Evolutionary conservation across 2,113 vertebrate species (phyloP).

Genomic region (Numenius arquata): DNA sequence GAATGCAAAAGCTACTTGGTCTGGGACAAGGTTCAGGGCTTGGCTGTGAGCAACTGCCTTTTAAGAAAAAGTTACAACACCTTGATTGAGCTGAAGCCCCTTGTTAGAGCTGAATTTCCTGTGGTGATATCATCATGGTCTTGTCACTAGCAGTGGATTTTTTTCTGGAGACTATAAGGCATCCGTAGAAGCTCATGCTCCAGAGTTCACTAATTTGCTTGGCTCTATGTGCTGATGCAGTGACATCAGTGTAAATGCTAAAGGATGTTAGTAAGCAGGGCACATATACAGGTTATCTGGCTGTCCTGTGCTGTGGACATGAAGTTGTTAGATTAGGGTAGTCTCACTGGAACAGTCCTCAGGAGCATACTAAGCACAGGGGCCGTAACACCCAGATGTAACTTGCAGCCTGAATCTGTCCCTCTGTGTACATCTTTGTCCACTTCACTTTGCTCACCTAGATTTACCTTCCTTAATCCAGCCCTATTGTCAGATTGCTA

Average conservation of each 20-base stretch:
- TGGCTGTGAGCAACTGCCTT: not conserved
- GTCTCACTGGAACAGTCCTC: not conserved
- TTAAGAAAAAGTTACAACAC: not conserved
- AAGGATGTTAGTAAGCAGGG: not conserved
- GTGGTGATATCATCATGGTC: not conserved
- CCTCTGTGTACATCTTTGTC: not conserved
- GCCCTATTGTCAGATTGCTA: not conserved
- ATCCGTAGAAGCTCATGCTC: not conserved
- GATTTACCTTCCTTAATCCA: not conserved
- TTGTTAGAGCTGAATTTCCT: not conserved
- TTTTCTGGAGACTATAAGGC: not conserved
- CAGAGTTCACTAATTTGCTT: not conserved
- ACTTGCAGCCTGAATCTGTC: not conserved
- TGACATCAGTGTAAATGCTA: not conserved
- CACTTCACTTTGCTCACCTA: not conserved
- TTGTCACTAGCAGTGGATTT: not conserved
- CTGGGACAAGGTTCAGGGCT: not conserved
- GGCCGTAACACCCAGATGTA: not conserved
- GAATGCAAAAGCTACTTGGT: not conserved
- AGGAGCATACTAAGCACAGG: not conserved
- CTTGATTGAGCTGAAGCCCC: not conserved
- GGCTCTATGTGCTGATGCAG: rapidly evolving
- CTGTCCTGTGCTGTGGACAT: not conserved
- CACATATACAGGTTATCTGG: too few species aligned
- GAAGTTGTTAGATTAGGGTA: too few species aligned